These are phyloP conservation scores for Cavia aperea DNA, from an alignment of 2,113 vertebrate genomes.

Conservation along the genomic window DNA sequence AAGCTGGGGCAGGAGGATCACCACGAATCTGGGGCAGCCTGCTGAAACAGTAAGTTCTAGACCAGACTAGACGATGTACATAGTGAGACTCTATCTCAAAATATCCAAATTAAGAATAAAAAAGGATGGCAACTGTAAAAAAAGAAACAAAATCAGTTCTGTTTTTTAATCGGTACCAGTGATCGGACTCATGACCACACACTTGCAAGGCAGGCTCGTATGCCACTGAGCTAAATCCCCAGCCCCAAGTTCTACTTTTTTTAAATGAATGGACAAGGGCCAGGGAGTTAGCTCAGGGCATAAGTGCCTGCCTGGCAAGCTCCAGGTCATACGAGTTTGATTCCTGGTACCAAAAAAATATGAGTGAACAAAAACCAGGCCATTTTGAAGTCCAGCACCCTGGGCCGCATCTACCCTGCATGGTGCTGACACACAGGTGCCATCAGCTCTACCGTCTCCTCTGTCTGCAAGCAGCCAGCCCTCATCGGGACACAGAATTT, in stretches of 20 bases:
- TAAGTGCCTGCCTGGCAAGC: too few species aligned
- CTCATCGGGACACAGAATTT: not conserved
- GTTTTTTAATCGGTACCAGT: not conserved
- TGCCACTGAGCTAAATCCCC: too few species aligned
- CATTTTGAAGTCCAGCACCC: not conserved
- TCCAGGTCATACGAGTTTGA: too few species aligned
- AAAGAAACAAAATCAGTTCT: not conserved
- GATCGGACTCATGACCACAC: too few species aligned
- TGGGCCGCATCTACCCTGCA: not conserved
- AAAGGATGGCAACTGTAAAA: not conserved
- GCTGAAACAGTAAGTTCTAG: not conserved
- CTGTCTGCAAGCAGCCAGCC: not conserved
- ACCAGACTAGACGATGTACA: not conserved
- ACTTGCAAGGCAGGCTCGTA: too few species aligned
- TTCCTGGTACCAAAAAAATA: too few species aligned
- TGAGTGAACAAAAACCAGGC: not conserved
- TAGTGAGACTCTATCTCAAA: not conserved
- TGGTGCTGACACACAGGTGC: not conserved
- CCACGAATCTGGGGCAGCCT: not conserved
- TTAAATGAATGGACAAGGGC: not conserved
- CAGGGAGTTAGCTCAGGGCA: too few species aligned
- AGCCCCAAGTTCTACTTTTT: not conserved
- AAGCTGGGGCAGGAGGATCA: not conserved
- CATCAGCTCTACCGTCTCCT: not conserved
- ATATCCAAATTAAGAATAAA: not conserved